Evolutionary conservation across 2,888 invertebrate genomes (phyloP), one percentile per base, ranked within the genome.

Genomic region (Cosmia trapezina): DNA sequence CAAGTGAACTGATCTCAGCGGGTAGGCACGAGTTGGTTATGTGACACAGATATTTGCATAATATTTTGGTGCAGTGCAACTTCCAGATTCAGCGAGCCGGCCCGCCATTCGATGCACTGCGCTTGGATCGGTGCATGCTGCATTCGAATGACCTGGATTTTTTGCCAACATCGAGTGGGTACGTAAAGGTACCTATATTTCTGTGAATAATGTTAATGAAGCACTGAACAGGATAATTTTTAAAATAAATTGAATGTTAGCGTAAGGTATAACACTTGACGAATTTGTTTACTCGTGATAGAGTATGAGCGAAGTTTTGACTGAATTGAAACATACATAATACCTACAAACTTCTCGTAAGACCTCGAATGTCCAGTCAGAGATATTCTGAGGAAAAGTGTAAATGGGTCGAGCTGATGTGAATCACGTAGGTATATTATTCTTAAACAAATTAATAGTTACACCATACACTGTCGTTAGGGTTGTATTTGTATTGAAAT

Each of bases 41-140:
- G 79, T 87, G 88, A 81, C 83, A 85, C 84, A 84, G 68, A 79
- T 73, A 91, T 94, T 93, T 86, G 84, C 94, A 94, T 94, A 88
- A 68, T 49, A 33, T 87, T 93, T 91, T 93, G 93, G 94, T 77
- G 79, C 81, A 83, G 78, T 80, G 78, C 89, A 87, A 86, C 84
- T 87, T 88, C 88, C 87, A 84, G 82, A 84, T 84, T 78, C 80
- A 86, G 85, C 79, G 82, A 76, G 86, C 83, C 83, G 86, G 88
- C 86, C 88, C 87, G 78, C 84, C 86, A 84, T 86, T 86, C 77
- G 73, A 80, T 82, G 83, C 75, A 84, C 76, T 65, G 69, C 76
- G 64, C 62, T 80, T 67, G 79, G 80, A 74, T 76, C 72, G 76
- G 71, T 78, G 74, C n/a, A 43, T 77, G 66, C 78, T 86, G 87